Base-by-base conservation (phyloP, 2,888 invertebrate genomes). In the Chymomyza procnemis region DNA sequence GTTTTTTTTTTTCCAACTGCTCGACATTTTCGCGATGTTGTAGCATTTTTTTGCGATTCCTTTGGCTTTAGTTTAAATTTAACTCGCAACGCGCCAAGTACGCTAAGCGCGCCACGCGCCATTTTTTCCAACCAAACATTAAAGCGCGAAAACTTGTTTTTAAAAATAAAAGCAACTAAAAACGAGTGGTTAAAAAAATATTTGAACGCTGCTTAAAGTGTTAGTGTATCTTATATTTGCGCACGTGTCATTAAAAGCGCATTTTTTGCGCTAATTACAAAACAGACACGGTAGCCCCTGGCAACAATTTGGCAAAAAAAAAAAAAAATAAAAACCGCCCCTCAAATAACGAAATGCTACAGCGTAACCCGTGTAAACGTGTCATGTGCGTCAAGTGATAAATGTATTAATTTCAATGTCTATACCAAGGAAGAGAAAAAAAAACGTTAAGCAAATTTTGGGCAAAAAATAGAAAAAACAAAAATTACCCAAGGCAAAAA, bases 61-160 rank as follows among this genome's bases (percentile, higher is more conserved):
- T 74, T 71, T 69, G 72, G 64, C 79, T 88, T 88, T 80, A 88
- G 88, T 88, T 88, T 87, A 87, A 88, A 80, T 80, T 84, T 78
- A 88, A 85, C 88, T 81, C 78, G 87, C 88, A 80, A 81, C 78
- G 85, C 71, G 80, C 78, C 64, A 82, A 83, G 74, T 80, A 77
- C 85, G 66, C 64, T 22, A 52, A 61, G 46, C 57, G 67, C 75
- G 71, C 14, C 30, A 63, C 54, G 57, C 41, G 18, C 59, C 52
- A 66, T 66, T 54, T 2, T 56, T n/a, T n/a, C n/a, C 71, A 41
- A 55, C 61, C 52, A 22, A 21, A 52, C 48, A 19, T 14, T 1
- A 12, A 21, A 47, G 41, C n/a, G 12, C n/a, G 47, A 54, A 46
- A 55, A 59, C 19, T 41, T 41, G 26, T 26, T 26, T 0, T 6